These are phyloP conservation scores for Iphiclides podalirius DNA, from an alignment of 2,888 invertebrate species.

Conservation along the genomic window DNA sequence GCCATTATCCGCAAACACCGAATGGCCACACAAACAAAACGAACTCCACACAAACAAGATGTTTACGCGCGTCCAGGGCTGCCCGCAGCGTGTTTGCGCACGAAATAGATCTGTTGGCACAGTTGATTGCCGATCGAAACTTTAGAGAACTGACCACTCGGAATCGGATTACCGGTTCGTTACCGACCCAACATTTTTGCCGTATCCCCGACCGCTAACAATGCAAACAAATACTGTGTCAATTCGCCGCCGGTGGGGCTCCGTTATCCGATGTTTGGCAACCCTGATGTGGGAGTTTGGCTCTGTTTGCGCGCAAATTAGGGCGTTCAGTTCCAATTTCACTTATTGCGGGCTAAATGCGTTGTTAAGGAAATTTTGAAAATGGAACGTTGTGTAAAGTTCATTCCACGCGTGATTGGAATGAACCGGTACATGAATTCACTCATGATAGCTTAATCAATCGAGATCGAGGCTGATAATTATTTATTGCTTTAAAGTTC, in stretches of 20 bases:
- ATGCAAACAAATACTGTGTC: conserved; percentile 54
- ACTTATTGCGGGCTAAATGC: too few relatives aligned
- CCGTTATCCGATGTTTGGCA: too few relatives aligned
- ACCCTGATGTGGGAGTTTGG: conserved; percentile 39
- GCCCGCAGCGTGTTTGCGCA: conserved; percentile 53
- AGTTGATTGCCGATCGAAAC: conserved; percentile 74
- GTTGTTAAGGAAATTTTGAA: too few relatives aligned
- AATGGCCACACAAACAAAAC: conserved; percentile 24
- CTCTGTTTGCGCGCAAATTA: conserved; percentile 29
- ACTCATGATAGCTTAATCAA: too few relatives aligned
- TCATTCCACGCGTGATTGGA: too few relatives aligned
- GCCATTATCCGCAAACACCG: conserved; percentile 18
- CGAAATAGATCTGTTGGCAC: conserved; percentile 69
- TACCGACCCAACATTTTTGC: conserved; percentile 62
- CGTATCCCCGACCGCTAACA: conserved; percentile 66
- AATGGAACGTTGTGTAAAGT: too few relatives aligned
- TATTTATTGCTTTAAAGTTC: too few relatives aligned
- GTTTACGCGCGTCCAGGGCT: conserved; percentile 34
- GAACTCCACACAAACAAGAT: conserved; percentile 20
- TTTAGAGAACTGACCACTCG: conserved; percentile 69
- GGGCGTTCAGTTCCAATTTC: conserved; percentile 35
- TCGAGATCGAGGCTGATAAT: too few relatives aligned
- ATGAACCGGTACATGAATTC: too few relatives aligned
- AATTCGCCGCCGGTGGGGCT: conserved; percentile 37
- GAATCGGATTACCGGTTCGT: conserved; percentile 73